Evolutionary conservation across 1,140 invertebrate genomes (phyloP).

Genomic region (Mamestra configurata): DNA sequence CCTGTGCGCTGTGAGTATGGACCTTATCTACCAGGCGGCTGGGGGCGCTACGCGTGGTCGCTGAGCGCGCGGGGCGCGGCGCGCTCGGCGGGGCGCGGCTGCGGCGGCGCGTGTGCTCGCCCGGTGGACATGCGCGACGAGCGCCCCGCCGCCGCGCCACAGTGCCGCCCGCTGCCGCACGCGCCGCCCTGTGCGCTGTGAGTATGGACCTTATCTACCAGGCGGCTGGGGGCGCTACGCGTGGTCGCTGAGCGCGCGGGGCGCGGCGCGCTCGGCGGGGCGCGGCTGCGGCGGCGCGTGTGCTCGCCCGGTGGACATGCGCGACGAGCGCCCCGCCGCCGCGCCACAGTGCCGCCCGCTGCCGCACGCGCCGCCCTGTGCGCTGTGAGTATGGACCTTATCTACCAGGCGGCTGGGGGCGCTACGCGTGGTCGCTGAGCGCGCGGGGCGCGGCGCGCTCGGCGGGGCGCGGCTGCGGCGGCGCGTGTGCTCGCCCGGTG

Average conservation of each 20-base stretch:
- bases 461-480: too few species aligned
- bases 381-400: conserved; percentile 68
- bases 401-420: too few species aligned
- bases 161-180: conserved; percentile 74
- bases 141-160: conserved; percentile 70
- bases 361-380: conserved; percentile 72
- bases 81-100: too few species aligned
- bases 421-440: too few species aligned
- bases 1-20: conserved; percentile 73
- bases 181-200: conserved; percentile 76
- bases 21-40: too few species aligned
- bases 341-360: conserved; percentile 75
- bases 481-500: conserved; percentile 79
- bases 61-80: too few species aligned
- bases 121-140: conserved; percentile 80
- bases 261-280: too few species aligned
- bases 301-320: conserved; percentile 79
- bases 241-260: too few species aligned
- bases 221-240: too few species aligned
- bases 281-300: too few species aligned
- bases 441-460: too few species aligned
- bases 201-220: conserved; percentile 57
- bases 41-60: too few species aligned
- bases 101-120: conserved; percentile 76
- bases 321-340: conserved; percentile 72